Base-by-base conservation (phyloP, 2,797 vertebrate species). In the Enteromius radiatus region DNA sequence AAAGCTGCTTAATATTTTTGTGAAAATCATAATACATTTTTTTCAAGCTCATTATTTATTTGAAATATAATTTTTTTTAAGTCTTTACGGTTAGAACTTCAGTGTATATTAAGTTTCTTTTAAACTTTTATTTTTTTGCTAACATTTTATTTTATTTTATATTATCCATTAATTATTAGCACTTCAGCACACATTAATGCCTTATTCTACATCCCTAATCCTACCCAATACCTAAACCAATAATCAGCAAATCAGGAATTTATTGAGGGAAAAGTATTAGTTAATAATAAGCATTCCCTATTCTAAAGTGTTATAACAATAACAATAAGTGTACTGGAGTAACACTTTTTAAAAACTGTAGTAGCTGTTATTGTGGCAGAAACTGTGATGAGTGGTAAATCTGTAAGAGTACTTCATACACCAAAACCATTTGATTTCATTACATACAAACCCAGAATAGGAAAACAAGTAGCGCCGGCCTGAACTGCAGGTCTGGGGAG, bases 401-500 rank as follows among this genome's bases (percentile, higher is more conserved):
- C 0, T n/a, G 10, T 54, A 17, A 5, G 33, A 75, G 33, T 11
- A 10, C 52, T 54, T 26, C n/a, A 4, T 19, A 17, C 52, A 26
- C 15, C 52, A 41, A 41, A 76, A 41, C 15, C 54, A 61, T 61
- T 41, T 61, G 9, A 76, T 74, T 74, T 54, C 73, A 76, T 59
- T 59, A 59, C 26, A 56, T 17, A 61, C 36, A 43, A 76, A 76
- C 8, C 71, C 33, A 75, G 71, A 67, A 54, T 26, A 56, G 15
- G 47, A 69, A 79, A 56, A 21, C 7, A 69, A 79, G 7, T 43
- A 1, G 36, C 33, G 0, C n/a, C 3, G 9, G 15, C 33, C 23
- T 59, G 52, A 76, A 76, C 73, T 41, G 52, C 36, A 45, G 36
- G 68, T 80, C 52, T 63, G 52, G 19, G 56, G 26, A 80, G 41